These are phyloP conservation scores for Nicator chloris DNA, from an alignment of 2,113 vertebrate species.

Conservation along the genomic window DNA sequence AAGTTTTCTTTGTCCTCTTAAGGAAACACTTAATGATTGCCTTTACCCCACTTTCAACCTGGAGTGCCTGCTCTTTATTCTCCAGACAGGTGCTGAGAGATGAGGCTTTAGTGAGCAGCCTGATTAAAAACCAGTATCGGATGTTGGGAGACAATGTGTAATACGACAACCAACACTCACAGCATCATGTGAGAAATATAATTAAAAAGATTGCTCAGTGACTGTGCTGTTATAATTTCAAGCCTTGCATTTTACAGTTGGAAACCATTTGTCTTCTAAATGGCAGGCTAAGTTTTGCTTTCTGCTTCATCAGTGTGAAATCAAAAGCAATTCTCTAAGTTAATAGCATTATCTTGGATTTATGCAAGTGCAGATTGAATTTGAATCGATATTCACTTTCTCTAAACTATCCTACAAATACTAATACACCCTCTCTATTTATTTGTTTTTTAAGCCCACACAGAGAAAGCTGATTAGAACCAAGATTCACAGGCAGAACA, in stretches of 20 bases:
- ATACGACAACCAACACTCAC: slow-evolving; percentile 17
- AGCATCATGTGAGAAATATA: neutral
- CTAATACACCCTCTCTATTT: neutral
- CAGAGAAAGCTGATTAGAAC: neutral
- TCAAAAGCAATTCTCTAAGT: neutral
- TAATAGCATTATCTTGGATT: neutral
- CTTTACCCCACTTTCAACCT: neutral
- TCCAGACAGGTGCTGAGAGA: slow-evolving; percentile 34
- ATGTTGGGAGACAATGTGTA: neutral
- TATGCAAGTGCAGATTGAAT: neutral
- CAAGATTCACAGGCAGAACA: neutral
- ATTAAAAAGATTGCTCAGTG: neutral
- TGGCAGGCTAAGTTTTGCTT: neutral
- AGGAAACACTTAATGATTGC: neutral
- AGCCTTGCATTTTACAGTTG: neutral
- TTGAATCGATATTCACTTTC: neutral
- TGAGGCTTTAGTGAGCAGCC: neutral
- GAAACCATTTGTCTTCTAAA: slow-evolving; percentile 7
- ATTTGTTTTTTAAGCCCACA: neutral
- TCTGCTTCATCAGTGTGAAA: neutral
- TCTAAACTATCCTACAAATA: neutral
- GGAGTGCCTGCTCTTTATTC: neutral
- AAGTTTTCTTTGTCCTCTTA: neutral
- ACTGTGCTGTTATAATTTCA: neutral
- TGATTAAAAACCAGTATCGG: slow-evolving; percentile 4